Base-by-base conservation (phyloP, 2,797 vertebrate genomes). In the Sternarchorhynchus goeldii region DNA sequence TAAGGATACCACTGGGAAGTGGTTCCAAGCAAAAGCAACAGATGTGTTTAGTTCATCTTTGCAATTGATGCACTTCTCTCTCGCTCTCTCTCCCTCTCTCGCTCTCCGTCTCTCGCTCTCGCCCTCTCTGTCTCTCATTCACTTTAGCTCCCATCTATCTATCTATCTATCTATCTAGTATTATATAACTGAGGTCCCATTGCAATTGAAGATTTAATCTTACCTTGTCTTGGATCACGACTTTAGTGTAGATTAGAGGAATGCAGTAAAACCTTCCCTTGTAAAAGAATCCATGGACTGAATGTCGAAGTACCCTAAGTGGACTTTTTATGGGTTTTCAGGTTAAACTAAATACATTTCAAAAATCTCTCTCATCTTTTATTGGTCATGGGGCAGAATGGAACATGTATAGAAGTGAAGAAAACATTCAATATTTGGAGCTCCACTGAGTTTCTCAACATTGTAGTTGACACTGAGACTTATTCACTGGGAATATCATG, bases 1-100 rank as follows among this genome's bases (percentile, higher is more conserved):
- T 87, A 87, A 85, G 85, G 82, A 85, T 82, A 79, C 81, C 85
- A 67, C 69, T 80, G 82, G 85, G 87, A 87, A 82, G 82, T 66
- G 67, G 72, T 76, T 80, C 73, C 81, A 75, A 80, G 80, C 81
- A 82, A 79, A 72, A 77, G 85, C 80, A 83, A 84, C 86, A 87
- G 85, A 80, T 87, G 82, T 79, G 79, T 82, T 81, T 80, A 82
- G 65, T 66, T 69, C 79, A 73, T 85, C 76, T 76, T 82, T 73
- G 79, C 71, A 55, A 39, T 68, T 73, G 75, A 82, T 58, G 31
- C 34, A 41, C 66, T 73, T 16, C 10, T 36, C 68, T 63, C 60
- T 77, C 53, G 64, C 32, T 50, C 64, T 45, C 20, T 14, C 18
- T n/a, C 10, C 60, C 56, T 59, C 16, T 25, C 25, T 25, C 25